These are phyloP conservation scores for Lypha dubia DNA, from an alignment of 2,888 invertebrate species.

Conservation along the genomic window DNA sequence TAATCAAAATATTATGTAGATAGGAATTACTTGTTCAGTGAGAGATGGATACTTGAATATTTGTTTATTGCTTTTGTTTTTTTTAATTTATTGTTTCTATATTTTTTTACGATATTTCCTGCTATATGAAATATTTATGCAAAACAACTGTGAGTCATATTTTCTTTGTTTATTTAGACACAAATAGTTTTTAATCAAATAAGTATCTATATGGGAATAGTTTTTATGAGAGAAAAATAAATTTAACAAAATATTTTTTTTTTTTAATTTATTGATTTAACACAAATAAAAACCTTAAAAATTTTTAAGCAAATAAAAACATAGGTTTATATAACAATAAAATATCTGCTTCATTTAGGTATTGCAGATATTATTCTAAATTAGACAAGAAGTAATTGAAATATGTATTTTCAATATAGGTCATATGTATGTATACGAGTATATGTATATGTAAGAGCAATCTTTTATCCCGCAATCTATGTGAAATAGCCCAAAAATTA, in stretches of 20 bases:
- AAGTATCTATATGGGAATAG: not conserved
- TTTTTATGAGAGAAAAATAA: not conserved
- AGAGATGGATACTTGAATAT: slow-evolving; percentile 45
- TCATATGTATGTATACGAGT: too few species aligned
- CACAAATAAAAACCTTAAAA: not conserved
- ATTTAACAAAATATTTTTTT: not conserved
- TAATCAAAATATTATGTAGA: too few species aligned
- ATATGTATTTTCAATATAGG: too few species aligned
- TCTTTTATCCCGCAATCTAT: too few species aligned
- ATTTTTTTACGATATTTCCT: slow-evolving; percentile 63
- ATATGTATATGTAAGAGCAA: too few species aligned
- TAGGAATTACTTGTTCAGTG: not conserved
- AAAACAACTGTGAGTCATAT: slow-evolving; percentile 59
- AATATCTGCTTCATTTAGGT: too few species aligned
- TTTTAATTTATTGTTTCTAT: slow-evolving; percentile 11
- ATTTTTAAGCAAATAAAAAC: too few species aligned
- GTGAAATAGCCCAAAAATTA: too few species aligned
- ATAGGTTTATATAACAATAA: too few species aligned
- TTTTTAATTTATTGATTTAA: not conserved
- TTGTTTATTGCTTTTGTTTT: slow-evolving; percentile 19
- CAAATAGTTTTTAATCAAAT: slow-evolving; percentile 21
- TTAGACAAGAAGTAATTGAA: too few species aligned
- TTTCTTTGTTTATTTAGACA: slow-evolving; percentile 33
- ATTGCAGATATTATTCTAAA: too few species aligned
- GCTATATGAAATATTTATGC: slow-evolving; percentile 56